phyloP scores from a whole-genome alignment of 2,888 invertebrate genomes.

The Netelia melanura region DNA sequence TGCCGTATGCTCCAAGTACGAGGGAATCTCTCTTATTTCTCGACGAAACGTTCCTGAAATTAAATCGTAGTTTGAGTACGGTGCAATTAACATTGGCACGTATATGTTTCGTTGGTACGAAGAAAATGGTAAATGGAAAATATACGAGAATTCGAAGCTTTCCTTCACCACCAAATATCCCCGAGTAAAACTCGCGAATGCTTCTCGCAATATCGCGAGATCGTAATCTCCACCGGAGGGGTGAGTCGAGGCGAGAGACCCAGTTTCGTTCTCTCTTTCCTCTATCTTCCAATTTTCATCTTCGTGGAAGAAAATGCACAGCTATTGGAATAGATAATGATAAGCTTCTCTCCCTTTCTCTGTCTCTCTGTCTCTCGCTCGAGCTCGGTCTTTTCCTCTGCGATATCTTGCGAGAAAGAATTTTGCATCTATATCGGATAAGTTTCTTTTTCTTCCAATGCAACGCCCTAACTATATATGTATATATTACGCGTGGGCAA shows the following conservation, averaged over 20 bases:
- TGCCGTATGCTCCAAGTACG: too few relatives aligned
- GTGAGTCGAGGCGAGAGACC: slow-evolving; percentile 23
- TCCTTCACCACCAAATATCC: slow-evolving; percentile 28
- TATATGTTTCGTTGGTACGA: slow-evolving; percentile 7
- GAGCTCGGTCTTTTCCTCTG: background rate
- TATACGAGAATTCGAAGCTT: slow-evolving; percentile 51
- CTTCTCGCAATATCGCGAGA: slow-evolving; percentile 32
- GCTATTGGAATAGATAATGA: background rate
- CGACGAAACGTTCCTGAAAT: too few relatives aligned
- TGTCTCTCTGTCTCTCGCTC: slow-evolving; percentile 3
- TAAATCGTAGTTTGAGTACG: too few relatives aligned
- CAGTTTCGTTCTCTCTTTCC: slow-evolving; percentile 11
- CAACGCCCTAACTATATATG: background rate
- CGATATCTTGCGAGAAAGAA: background rate
- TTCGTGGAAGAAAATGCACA: slow-evolving; percentile 10
- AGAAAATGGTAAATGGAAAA: slow-evolving; percentile 40
- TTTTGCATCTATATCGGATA: background rate
- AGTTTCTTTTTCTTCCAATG: slow-evolving; percentile 5
- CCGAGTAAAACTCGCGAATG: slow-evolving; percentile 15
- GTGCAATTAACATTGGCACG: background rate
- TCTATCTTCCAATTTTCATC: slow-evolving; percentile 32
- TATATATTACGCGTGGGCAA: background rate
- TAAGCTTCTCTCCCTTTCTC: slow-evolving; percentile 13
- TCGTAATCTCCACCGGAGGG: background rate
- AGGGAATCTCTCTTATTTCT: too few relatives aligned